Percentiles rank a stretch among this genome's conserved stretches.
Conservation (phyloP, 2,888 invertebrate genomes). For the Coleophora flavipennella region DNA sequence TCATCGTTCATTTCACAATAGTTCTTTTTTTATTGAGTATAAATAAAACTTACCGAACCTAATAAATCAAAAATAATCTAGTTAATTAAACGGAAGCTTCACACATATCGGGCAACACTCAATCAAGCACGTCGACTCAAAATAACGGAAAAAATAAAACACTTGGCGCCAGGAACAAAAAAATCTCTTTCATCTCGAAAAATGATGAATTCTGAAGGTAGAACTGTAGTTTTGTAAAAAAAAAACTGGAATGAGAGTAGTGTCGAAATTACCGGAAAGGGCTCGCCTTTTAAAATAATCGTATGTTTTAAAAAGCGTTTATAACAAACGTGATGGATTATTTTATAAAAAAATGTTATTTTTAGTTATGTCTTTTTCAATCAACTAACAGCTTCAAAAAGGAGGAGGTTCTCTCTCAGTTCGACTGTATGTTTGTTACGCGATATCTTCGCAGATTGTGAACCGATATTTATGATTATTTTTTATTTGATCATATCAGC, state of each 20-base stretch:
- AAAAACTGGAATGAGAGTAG: conserved; percentile 23
- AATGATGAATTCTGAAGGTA: conserved; percentile 43
- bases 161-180: conserved; percentile 40
- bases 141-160: conserved; percentile 24
- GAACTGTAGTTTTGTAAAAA: conserved; percentile 22
- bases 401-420: too few relatives aligned
- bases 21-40: too few relatives aligned
- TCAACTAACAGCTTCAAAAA: too few relatives aligned
- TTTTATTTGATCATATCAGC: too few relatives aligned
- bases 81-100: conserved; percentile 37
- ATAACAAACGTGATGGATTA: conserved; percentile 22
- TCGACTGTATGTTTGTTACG: too few relatives aligned
- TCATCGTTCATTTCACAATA: too few relatives aligned
- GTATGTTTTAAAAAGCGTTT: conserved; percentile 38
- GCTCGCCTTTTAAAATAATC: conserved; percentile 28
- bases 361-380: too few relatives aligned
- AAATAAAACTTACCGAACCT: background rate
- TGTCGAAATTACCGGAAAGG: conserved; percentile 45
- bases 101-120: conserved; percentile 30
- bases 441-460: too few relatives aligned
- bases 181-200: conserved; percentile 53
- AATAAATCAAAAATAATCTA: conserved; percentile 11
- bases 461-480: too few relatives aligned
- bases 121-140: conserved; percentile 28
- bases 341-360: too few relatives aligned